A percentile compares a stretch with the other conserved stretches of the same genome.
phyloP scores from a whole-genome alignment of 2,113 vertebrate species.

The Vanacampus margaritifer region DNA sequence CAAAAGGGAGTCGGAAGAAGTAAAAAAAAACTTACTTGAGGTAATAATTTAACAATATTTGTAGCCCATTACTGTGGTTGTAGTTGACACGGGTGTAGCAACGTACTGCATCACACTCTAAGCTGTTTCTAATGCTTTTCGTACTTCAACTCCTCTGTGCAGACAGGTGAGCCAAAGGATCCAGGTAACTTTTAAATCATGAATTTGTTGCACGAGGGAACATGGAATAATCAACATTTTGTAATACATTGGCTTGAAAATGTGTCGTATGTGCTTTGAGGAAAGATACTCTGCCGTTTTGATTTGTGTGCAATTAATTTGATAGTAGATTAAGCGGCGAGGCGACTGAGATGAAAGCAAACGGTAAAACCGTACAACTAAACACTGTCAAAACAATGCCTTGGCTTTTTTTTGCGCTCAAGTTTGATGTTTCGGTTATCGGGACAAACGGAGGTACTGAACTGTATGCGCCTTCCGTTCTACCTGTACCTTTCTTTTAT shows the following conservation, averaged over 20 bases:
- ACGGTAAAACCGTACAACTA: slow-evolving; percentile 51
- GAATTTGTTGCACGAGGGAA: too few relatives aligned
- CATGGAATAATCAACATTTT: background rate
- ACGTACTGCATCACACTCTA: too few relatives aligned
- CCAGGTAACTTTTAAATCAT: too few relatives aligned
- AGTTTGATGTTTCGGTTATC: slow-evolving; percentile 60
- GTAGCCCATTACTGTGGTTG: too few relatives aligned
- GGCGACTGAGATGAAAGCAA: slow-evolving; percentile 51
- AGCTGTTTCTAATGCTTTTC: too few relatives aligned
- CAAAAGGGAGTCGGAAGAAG: too few relatives aligned
- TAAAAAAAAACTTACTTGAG: too few relatives aligned
- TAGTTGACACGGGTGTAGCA: too few relatives aligned
- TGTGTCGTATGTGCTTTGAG: background rate
- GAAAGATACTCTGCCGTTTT: background rate
- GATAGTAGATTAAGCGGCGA: slow-evolving; percentile 6
- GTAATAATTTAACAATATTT: too few relatives aligned
- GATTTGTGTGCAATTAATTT: background rate
- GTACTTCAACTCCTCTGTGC: too few relatives aligned
- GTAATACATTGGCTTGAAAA: background rate
- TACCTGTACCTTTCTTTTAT: slow-evolving; percentile 61
- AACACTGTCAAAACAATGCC: slow-evolving; percentile 55
- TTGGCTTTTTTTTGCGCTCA: slow-evolving; percentile 44
- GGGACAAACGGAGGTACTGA: slow-evolving; percentile 62
- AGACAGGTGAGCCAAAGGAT: too few relatives aligned
- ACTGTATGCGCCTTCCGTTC: slow-evolving; percentile 64